Evolutionary conservation across 2,888 invertebrate genomes (phyloP), one percentile per base, ranked within the genome.

Genomic region (Aelia acuminata): DNA sequence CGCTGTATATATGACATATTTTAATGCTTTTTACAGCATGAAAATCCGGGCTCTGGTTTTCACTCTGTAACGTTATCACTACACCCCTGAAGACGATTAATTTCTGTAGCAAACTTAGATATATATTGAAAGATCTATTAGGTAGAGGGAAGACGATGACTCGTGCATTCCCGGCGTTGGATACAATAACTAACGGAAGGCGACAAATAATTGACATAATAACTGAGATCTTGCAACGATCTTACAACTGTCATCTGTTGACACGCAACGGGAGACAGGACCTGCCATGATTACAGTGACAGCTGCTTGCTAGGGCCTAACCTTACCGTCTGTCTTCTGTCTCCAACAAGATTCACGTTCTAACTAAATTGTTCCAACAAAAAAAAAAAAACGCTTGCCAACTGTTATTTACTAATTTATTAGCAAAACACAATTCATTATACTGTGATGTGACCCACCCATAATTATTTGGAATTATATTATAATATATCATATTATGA

Each of bases 121-220:
- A n/a, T n/a, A n/a, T n/a, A n/a, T n/a, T n/a, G 22, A 26, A 10
- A 57, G 57, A 57, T 11, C 57, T n/a, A 11, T 0, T 13, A 57
- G 57, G 57, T 57, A 57, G 26, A 26, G 26, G 11, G 13, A 13
- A 57, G 57, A 57, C 57, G 26, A 57, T 57, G 22, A 13, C 3
- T 3, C 11, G 26, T n/a, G 26, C 15, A 22, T 13, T 1, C 53
- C 8, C 2, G 7, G 2, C 53, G 22, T 53, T 11, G 2, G 22
- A 35, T 22, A 75, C 75, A 75, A 75, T 11, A 31, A 22, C 18
- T n/a, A n/a, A n/a, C n/a, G 20, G 20, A 10, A 75, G 75, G 75
- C 31, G 75, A 75, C 75, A 39, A 39, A 35, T 75, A 75, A 75
- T 75, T 35, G 22, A 75, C 39, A 75, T 75, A 75, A 75, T 75